A percentile compares a stretch with the other conserved stretches of the same genome.
These are phyloP conservation scores for Penaeus indicus DNA, from an alignment of 1,140 invertebrate species.

Conservation along the genomic window DNA sequence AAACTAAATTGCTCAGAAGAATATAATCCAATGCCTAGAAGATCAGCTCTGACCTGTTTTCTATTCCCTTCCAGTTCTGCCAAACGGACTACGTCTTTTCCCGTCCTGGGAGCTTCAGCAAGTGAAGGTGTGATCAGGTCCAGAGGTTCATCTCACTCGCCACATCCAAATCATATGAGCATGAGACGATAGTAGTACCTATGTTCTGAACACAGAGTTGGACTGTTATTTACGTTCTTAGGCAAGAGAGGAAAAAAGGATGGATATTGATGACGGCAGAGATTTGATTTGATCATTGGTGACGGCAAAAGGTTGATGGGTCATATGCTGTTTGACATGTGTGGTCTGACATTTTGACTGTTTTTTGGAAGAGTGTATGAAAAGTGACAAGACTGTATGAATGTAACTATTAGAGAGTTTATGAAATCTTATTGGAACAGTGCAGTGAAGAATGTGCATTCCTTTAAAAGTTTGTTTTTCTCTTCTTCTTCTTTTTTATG, in stretches of 20 bases:
- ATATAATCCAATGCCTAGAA: background rate
- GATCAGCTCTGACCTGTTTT: background rate
- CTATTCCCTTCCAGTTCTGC: constrained; percentile 51
- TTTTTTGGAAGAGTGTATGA: too few species aligned
- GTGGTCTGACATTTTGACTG: too few species aligned
- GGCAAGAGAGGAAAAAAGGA: background rate
- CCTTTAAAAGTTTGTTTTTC: too few species aligned
- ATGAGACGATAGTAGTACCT: constrained; percentile 45
- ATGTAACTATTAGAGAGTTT: too few species aligned
- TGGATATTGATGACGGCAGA: background rate
- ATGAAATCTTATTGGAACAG: too few species aligned
- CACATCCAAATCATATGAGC: constrained; percentile 54
- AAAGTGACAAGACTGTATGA: too few species aligned
- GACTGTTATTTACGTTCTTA: background rate
- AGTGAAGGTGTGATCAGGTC: constrained; percentile 51
- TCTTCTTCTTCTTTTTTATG: too few species aligned
- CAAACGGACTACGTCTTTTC: constrained; percentile 62
- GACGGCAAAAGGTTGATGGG: too few species aligned
- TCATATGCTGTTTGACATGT: too few species aligned
- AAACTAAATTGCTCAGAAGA: background rate
- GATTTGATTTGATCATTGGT: too few species aligned
- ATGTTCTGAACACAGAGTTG: too few species aligned
- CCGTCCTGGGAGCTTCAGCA: constrained; percentile 61
- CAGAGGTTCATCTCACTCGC: constrained; percentile 41
- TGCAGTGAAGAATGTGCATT: too few species aligned